These are phyloP conservation scores for Eurytoma californica DNA, from an alignment of 2,888 invertebrate species.

Conservation along the genomic window DNA sequence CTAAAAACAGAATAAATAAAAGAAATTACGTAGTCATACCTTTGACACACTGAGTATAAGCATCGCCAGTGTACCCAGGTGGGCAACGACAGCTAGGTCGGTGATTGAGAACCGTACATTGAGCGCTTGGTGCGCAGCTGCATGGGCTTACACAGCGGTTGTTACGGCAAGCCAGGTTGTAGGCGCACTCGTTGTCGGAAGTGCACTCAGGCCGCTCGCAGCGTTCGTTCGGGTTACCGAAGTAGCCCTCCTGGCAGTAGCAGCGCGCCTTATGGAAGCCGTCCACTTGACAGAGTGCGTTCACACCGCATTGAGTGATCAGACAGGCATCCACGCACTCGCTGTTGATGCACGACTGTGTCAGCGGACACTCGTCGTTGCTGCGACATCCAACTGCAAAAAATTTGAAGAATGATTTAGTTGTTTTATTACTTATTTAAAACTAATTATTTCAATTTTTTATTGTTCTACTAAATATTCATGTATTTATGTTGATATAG, in stretches of 20 bases:
- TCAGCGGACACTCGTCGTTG: slow-evolving; percentile 89
- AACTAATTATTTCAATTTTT: too few relatives aligned
- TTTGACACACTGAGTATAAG: slow-evolving; percentile 81
- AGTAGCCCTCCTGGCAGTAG: slow-evolving; percentile 84
- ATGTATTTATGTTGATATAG: too few relatives aligned
- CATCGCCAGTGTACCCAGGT: slow-evolving; percentile 88
- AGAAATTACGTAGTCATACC: slow-evolving; percentile 72
- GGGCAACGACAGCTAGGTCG: slow-evolving; percentile 87
- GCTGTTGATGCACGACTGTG: slow-evolving; percentile 88
- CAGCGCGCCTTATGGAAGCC: slow-evolving; percentile 87
- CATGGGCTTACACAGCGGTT: slow-evolving; percentile 90
- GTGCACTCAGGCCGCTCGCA: slow-evolving; percentile 89
- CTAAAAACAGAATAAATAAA: background rate
- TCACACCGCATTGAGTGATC: slow-evolving; percentile 86
- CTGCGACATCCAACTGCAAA: slow-evolving; percentile 85
- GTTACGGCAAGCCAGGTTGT: slow-evolving; percentile 86
- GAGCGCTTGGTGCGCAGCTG: slow-evolving; percentile 86
- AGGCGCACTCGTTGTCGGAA: slow-evolving; percentile 85
- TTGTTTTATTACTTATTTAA: background rate
- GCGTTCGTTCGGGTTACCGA: slow-evolving; percentile 86
- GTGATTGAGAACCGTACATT: slow-evolving; percentile 87
- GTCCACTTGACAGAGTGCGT: slow-evolving; percentile 87
- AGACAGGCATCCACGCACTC: slow-evolving; percentile 88
- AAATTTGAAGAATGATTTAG: background rate
- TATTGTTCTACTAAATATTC: too few relatives aligned